Conservation (phyloP, 2,797 vertebrate genomes). For the Siniperca undulata region DNA sequence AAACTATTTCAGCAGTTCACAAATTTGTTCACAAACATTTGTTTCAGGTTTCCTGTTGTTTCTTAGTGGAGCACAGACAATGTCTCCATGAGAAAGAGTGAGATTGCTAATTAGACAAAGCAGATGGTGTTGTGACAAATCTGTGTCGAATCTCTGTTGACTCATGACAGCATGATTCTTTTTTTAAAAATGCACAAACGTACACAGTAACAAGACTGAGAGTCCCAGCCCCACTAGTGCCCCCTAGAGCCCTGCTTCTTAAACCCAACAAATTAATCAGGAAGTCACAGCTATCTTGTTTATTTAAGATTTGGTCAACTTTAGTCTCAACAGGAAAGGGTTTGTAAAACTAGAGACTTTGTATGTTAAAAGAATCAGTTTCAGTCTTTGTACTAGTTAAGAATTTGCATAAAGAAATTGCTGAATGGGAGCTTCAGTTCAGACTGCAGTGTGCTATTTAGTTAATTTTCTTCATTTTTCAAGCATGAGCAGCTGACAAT, state of each 20-base stretch:
- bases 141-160: conserved; percentile 14
- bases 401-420: neutral
- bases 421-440: neutral
- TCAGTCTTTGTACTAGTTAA: neutral
- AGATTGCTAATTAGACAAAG: conserved; percentile 56
- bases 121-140: conserved; percentile 56
- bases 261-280: neutral
- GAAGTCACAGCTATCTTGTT: neutral
- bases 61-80: neutral
- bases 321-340: neutral
- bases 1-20: neutral
- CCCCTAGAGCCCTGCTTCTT: neutral
- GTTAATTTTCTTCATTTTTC: neutral
- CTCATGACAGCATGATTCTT: neutral
- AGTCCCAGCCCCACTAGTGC: neutral
- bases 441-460: neutral
- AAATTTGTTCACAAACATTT: neutral
- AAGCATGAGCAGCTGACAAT: neutral
- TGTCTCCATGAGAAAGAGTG: conserved; percentile 19
- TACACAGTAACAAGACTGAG: neutral
- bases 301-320: neutral
- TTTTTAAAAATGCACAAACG: neutral
- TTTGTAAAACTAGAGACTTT: neutral
- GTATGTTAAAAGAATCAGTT: neutral
- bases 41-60: conserved; percentile 21